Percentiles rank a stretch among this genome's conserved stretches.
Evolutionary conservation across 2,888 invertebrate genomes (phyloP).

Genomic region (Aromia moschata): DNA sequence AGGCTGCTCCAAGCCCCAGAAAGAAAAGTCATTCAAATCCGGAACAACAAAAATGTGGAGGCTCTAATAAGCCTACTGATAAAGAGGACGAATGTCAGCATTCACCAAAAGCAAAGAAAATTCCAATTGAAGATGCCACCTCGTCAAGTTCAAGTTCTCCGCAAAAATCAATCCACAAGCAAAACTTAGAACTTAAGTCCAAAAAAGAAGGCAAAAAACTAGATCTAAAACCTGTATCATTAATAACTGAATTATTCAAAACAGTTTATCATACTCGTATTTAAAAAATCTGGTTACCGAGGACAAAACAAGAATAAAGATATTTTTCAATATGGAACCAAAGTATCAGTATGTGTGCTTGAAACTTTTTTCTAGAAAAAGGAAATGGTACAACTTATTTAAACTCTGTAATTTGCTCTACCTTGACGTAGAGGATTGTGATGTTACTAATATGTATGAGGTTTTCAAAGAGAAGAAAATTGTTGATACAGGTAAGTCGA

Average conservation of each 20-base stretch:
- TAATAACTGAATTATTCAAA: slow-evolving; percentile 18
- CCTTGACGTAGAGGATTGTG: slow-evolving; percentile 35
- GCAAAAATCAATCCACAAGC: neutral
- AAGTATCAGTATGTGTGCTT: slow-evolving; percentile 44
- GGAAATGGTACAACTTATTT: slow-evolving; percentile 46
- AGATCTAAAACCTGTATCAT: neutral
- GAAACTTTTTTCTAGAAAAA: slow-evolving; percentile 45
- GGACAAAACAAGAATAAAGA: slow-evolving; percentile 24
- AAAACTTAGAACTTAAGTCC: neutral
- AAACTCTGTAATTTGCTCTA: slow-evolving; percentile 41
- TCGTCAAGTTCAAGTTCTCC: neutral
- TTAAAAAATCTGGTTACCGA: slow-evolving; percentile 17
- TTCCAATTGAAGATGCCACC: neutral
- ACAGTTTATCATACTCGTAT: slow-evolving; percentile 8
- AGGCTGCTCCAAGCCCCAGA: neutral
- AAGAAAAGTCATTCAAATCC: neutral
- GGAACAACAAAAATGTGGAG: neutral
- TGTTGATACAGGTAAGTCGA: slow-evolving; percentile 44
- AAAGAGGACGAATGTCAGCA: neutral
- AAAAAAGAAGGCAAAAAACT: slow-evolving; percentile 4
- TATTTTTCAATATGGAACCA: slow-evolving; percentile 34
- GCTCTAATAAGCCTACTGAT: neutral
- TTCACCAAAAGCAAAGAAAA: neutral
- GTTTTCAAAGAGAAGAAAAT: slow-evolving; percentile 42
- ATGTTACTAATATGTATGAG: slow-evolving; percentile 42